phyloP scores from a whole-genome alignment of 2,888 invertebrate species.

The Eustalomyia histrio region DNA sequence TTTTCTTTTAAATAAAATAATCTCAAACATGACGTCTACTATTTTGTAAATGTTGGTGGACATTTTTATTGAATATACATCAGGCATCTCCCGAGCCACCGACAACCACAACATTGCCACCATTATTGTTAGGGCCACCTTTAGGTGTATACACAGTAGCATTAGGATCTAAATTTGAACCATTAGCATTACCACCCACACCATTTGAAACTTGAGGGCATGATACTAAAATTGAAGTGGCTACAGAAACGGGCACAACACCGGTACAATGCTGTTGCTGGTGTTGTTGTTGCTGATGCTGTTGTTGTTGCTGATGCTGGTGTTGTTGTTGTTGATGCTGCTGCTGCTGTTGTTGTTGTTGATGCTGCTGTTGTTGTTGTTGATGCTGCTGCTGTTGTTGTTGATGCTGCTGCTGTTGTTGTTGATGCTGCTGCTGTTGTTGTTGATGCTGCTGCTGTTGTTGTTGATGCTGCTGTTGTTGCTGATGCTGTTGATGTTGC shows the following conservation, averaged over 20 bases:
- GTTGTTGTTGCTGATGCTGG: constrained; percentile 53
- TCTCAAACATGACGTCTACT: constrained; percentile 77
- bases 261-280: constrained; percentile 66
- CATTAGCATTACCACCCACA: constrained; percentile 67
- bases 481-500: constrained; percentile 67
- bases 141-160: constrained; percentile 95
- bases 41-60: constrained; percentile 55
- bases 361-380: constrained; percentile 67
- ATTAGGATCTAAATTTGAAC: constrained; percentile 89
- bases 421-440: constrained; percentile 69
- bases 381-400: constrained; percentile 64
- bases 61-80: constrained; percentile 55
- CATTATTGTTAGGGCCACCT: constrained; percentile 79
- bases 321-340: constrained; percentile 70
- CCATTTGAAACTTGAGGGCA: constrained; percentile 65
- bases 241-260: constrained; percentile 74
- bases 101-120: constrained; percentile 68
- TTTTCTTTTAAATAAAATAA: constrained; percentile 67
- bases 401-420: constrained; percentile 57
- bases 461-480: constrained; percentile 53
- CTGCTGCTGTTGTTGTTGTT: constrained; percentile 67
- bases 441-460: constrained; percentile 68
- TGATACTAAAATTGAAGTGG: constrained; percentile 70
- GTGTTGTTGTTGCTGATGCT: constrained; percentile 67
- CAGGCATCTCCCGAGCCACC: constrained; percentile 69